phyloP scores from a whole-genome alignment of 37 sponge, comb jelly and placozoan genomes.

The Axinella damicornis region DNA sequence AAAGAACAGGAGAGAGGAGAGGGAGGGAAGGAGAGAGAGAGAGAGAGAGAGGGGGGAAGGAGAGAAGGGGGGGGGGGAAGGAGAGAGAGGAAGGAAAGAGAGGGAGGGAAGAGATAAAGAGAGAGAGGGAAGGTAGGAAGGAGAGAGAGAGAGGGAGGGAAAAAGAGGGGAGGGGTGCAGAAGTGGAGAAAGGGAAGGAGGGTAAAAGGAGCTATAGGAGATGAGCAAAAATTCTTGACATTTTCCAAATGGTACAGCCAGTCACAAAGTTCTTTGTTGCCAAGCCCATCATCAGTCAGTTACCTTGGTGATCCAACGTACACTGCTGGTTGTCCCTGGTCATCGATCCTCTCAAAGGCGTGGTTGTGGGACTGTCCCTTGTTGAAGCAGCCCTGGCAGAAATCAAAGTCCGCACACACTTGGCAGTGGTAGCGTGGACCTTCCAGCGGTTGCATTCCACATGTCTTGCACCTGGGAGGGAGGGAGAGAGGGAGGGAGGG shows the following conservation, averaged over 20 bases:
- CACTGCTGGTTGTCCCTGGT: slow-evolving; percentile 77
- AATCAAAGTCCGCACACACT: slow-evolving; percentile 89
- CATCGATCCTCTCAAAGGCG: slow-evolving; percentile 88
- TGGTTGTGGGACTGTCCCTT: slow-evolving; percentile 81
- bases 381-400: slow-evolving; percentile 89
- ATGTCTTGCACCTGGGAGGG: slow-evolving; percentile 71
- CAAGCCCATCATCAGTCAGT: too few species aligned
- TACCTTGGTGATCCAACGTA: slow-evolving; percentile 74
- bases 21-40: too few species aligned
- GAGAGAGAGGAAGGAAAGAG: not conserved
- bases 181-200: too few species aligned
- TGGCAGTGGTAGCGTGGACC: slow-evolving; percentile 92
- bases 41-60: not conserved
- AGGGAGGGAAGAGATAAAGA: not conserved
- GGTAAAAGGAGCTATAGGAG: too few species aligned
- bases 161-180: not conserved
- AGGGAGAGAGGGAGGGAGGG: not conserved
- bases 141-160: not conserved
- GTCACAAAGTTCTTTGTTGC: too few species aligned
- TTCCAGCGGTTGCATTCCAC: slow-evolving; percentile 77
- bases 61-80: not conserved
- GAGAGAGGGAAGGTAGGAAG: not conserved
- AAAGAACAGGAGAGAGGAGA: not conserved
- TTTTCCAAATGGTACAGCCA: too few species aligned
- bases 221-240: too few species aligned